phyloP scores from a whole-genome alignment of 2,888 invertebrate genomes.

The Thecocarcelia acutangulata region DNA sequence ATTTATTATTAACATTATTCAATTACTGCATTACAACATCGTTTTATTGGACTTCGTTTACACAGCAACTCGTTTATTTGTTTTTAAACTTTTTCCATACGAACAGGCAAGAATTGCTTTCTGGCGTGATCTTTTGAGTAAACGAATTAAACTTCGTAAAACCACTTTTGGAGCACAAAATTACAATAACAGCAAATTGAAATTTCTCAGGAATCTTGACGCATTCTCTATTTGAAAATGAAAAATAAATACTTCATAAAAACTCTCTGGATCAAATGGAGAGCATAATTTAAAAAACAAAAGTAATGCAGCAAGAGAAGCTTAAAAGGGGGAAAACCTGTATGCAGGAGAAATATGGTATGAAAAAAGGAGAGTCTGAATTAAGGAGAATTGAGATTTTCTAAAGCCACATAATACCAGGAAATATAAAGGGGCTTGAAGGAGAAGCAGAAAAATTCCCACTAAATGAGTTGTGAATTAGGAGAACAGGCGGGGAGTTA shows the following conservation, averaged over 20 bases:
- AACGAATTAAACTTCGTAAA: conserved; percentile 34
- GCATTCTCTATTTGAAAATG: conserved; percentile 1
- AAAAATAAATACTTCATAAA: no score
- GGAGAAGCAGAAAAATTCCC: no score
- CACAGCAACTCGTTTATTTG: conserved; percentile 11
- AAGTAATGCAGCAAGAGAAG: background rate
- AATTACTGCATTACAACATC: conserved; percentile 39
- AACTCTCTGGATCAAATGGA: background rate
- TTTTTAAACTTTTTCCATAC: conserved; percentile 6
- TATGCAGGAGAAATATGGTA: background rate
- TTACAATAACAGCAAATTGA: background rate
- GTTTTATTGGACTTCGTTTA: conserved; percentile 49
- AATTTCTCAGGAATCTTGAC: background rate
- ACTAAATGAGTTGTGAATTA: no score
- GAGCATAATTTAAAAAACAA: background rate
- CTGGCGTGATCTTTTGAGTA: background rate
- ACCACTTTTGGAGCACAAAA: background rate
- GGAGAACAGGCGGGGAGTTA: no score
- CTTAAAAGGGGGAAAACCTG: background rate
- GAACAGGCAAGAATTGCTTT: background rate
- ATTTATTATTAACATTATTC: conserved; percentile 53
- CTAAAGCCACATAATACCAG: no score
- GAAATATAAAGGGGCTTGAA: no score
- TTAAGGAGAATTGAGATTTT: background rate
- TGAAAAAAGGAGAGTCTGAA: background rate